Evolutionary conservation across 64 coral and sea anemone species (phyloP).

Genomic region (Montipora capricornis): DNA sequence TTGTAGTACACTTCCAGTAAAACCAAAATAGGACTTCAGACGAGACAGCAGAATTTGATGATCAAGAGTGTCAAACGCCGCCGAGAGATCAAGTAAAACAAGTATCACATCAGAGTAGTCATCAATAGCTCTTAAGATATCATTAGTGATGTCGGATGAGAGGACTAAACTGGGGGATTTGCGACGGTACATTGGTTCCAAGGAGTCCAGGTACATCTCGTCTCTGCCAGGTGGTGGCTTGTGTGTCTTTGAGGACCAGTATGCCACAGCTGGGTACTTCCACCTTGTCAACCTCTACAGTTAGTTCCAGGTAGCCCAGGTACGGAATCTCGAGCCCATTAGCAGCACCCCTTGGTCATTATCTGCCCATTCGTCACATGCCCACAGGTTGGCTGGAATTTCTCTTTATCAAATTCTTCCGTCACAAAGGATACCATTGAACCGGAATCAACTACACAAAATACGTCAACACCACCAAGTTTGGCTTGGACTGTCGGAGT

Average conservation of each 20-base stretch:
- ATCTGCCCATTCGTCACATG: not conserved
- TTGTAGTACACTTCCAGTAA: too few relatives aligned
- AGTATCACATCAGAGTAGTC: too few relatives aligned
- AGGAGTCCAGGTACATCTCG: slow-evolving; percentile 46
- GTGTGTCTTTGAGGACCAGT: slow-evolving; percentile 45
- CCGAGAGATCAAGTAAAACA: too few relatives aligned
- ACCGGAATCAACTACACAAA: slow-evolving; percentile 36
- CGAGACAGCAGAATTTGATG: too few relatives aligned
- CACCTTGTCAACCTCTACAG: slow-evolving; percentile 31
- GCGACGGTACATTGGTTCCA: slow-evolving; percentile 55
- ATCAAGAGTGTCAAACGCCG: too few relatives aligned
- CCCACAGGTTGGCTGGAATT: slow-evolving; percentile 31
- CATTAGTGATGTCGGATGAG: too few relatives aligned
- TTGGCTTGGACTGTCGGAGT: slow-evolving; percentile 44
- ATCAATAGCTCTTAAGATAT: too few relatives aligned
- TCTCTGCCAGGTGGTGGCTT: slow-evolving; percentile 53
- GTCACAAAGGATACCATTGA: slow-evolving; percentile 71
- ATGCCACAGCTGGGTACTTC: slow-evolving; percentile 35
- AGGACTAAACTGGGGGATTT: slow-evolving; percentile 20
- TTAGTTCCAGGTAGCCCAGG: slow-evolving; percentile 24
- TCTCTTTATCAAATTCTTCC: slow-evolving; percentile 61
- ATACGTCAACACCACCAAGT: slow-evolving; percentile 35
- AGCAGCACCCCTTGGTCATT: not conserved
- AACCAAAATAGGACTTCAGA: too few relatives aligned
- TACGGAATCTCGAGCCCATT: slow-evolving; percentile 66